Evolutionary conservation across 1,140 invertebrate genomes (phyloP), one percentile per base, ranked within the genome.

Genomic region (Aphelinus atriplicis): DNA sequence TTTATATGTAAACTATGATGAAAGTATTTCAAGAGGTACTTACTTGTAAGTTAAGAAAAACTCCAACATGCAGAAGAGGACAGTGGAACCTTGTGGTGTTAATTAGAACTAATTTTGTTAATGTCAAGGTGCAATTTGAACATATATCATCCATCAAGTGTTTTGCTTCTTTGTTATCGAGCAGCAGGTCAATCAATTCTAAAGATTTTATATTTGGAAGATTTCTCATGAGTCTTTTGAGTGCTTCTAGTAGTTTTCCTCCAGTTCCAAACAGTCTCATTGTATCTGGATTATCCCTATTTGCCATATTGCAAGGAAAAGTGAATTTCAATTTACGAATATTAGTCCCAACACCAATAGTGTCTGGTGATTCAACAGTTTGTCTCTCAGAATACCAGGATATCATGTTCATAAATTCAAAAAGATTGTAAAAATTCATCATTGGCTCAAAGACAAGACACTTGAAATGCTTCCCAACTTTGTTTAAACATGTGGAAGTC

Each of bases 341-440:
- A 46, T 92, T 89, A 0, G 80, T 85, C 4, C 91, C 91, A 73
- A 93, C 85, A 48, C 89, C 89, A n/a, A 83, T 76, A 9, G 86
- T 83, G 0, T 83, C 80, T 3, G 78, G 80, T 70, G 84, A 84
- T 47, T 88, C 84, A 0, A 70, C 78, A 0, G 76, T 80, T 62
- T 86, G 83, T 48, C 69, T 82, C 80, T 94, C 92, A 1, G 90
- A 90, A 77, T 92, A 94, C 89, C 92, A 95, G 2, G 92, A 93
- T 58, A 94, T 82, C 88, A 95, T 91, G 53, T 93, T 94, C 91
- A 95, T 94, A 80, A 95, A 95, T 84, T 95, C 94, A 80, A 93
- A 95, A 2, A 96, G 87, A 82, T 96, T 96, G 80, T 93, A 93
- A 77, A 95, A 95, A 84, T 95, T 95, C 46, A 90, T 87, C 88